Conservation (phyloP, 2,888 invertebrate species). For the Uropetala carovei region DNA sequence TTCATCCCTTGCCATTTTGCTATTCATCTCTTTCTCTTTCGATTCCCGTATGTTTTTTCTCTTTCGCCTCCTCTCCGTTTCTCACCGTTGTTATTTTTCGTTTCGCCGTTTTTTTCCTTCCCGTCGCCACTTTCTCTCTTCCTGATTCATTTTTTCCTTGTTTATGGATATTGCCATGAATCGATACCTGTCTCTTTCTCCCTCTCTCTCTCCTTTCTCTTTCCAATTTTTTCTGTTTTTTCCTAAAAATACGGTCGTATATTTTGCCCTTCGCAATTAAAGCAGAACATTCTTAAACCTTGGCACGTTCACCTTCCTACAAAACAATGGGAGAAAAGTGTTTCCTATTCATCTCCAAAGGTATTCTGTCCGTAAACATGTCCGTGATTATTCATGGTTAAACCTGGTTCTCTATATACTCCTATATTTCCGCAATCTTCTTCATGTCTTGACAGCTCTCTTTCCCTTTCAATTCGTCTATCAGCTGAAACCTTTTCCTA, state of each 20-base stretch:
- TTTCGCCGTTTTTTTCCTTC: background rate
- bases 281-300: background rate
- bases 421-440: too few relatives aligned
- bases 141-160: slow-evolving; percentile 11
- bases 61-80: background rate
- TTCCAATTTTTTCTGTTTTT: background rate
- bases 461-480: too few relatives aligned
- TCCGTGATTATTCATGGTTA: too few relatives aligned
- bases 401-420: too few relatives aligned
- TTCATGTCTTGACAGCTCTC: too few relatives aligned
- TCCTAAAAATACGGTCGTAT: background rate
- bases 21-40: background rate
- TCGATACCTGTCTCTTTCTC: background rate
- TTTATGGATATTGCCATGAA: slow-evolving; percentile 28
- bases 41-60: background rate
- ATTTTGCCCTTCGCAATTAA: background rate
- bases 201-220: background rate
- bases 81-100: background rate
- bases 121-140: background rate
- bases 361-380: too few relatives aligned
- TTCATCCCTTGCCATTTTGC: too few relatives aligned
- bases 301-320: too few relatives aligned
- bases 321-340: too few relatives aligned
- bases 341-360: too few relatives aligned
- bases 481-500: too few relatives aligned